Base-by-base conservation (phyloP, 2,888 invertebrate genomes). In the Imbricaverruca yamaguchii region DNA sequence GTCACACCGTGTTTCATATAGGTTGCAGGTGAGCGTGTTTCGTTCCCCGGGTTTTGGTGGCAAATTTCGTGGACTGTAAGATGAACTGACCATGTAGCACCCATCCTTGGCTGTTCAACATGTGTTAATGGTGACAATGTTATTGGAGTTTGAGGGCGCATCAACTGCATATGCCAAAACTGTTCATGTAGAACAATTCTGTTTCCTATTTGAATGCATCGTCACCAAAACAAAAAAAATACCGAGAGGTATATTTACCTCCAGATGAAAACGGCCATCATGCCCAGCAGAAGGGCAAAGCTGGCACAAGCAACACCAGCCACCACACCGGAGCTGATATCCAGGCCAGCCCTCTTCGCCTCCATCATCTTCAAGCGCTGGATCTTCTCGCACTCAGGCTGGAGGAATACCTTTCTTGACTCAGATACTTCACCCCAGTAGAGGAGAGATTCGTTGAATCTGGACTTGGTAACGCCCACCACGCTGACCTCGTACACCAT, bases 231-330 rank as follows among this genome's bases (percentile, higher is more conserved):
- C n/a, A n/a, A n/a, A n/a, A n/a, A n/a, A n/a, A n/a, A n/a, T n/a
- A n/a, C n/a, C n/a, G n/a, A n/a, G 8, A n/a, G 11, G n/a, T n/a
- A 65, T 23, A 13, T 90, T 89, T 89, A 93, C 93, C 92, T 92
- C 93, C 93, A 93, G 80, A 93, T 87, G 84, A 93, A 88, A 87
- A 93, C 91, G 81, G 91, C 91, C 85, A 91, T 89, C 83, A 92
- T 90, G 84, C 91, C 91, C 83, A 93, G 88, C 84, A 92, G 88
- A 82, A 93, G 90, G 82, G 92, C 91, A 85, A 92, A 90, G 83
- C 90, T 90, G 85, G 92, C 92, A 87, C 92, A 92, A 83, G 92
- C 89, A 85, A 92, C 90, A 82, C 92, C 92, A 83, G 92, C 92
- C 84, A 93, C 89, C 86, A 93, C 91, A 81, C 92, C 92, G 84